Evolutionary conservation across 2,797 vertebrate species (phyloP).

Genomic region (Florisuga fusca): DNA sequence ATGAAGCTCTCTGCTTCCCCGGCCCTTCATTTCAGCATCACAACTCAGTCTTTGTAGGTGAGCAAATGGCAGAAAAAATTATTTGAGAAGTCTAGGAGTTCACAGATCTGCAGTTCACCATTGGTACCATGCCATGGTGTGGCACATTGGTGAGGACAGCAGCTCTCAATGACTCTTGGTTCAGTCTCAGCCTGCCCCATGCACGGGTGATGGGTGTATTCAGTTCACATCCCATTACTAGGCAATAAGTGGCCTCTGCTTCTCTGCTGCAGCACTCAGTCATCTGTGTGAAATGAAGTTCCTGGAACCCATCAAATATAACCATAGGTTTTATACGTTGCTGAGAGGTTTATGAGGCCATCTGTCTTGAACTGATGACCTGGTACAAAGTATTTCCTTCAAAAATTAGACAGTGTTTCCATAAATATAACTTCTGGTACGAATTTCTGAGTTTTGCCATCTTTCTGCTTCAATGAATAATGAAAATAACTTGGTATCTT

Average conservation of each 20-base stretch:
- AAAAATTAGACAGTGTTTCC: constrained; percentile 22
- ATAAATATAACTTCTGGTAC: neutral
- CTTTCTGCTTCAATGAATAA: neutral
- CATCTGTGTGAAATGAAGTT: neutral
- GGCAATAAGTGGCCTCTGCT: neutral
- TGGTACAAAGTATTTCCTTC: neutral
- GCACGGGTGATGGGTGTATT: neutral
- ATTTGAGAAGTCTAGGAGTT: neutral
- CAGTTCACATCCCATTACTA: neutral
- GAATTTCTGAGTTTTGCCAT: constrained; percentile 18
- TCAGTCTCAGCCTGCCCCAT: neutral
- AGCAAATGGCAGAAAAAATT: neutral
- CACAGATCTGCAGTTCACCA: fast-evolving
- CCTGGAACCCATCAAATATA: constrained; percentile 22
- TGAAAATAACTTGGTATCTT: neutral
- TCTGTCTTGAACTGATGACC: constrained; percentile 16
- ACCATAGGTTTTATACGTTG: constrained; percentile 24
- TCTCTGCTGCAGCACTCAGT: constrained; percentile 1
- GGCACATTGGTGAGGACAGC: fast-evolving
- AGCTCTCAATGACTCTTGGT: fast-evolving
- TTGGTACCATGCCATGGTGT: fast-evolving
- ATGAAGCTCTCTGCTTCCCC: neutral
- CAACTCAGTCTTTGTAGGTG: neutral
- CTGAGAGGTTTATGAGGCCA: constrained; percentile 48
- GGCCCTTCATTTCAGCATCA: neutral